Conservation (phyloP, 1,140 invertebrate species). For the Gyrodactylus salaris region DNA sequence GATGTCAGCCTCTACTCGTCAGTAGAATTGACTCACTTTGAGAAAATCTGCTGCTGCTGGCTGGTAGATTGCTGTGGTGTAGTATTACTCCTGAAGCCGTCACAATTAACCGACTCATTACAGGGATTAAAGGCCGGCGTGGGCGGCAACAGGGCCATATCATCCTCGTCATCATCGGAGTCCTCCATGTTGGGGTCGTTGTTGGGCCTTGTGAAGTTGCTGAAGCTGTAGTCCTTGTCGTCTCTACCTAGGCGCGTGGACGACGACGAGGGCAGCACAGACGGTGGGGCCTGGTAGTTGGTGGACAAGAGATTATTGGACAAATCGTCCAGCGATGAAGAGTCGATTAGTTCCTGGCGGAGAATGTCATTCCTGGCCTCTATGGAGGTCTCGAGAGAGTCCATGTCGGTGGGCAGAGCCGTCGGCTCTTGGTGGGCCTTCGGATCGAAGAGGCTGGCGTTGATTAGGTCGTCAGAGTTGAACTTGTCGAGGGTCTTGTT, state of each 20-base stretch:
- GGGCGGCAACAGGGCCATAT: neutral
- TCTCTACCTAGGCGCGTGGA: too few relatives aligned
- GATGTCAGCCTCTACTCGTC: too few relatives aligned
- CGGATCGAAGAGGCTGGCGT: neutral
- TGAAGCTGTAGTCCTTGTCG: neutral
- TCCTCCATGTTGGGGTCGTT: neutral
- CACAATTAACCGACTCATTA: too few relatives aligned
- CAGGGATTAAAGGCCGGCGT: neutral
- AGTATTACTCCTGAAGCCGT: too few relatives aligned
- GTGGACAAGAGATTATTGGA: too few relatives aligned
- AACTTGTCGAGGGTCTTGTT: neutral
- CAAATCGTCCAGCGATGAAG: neutral
- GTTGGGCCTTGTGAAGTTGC: neutral
- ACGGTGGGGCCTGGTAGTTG: too few relatives aligned
- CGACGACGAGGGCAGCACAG: too few relatives aligned
- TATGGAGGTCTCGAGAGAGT: neutral
- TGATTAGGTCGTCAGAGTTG: neutral
- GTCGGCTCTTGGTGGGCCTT: neutral
- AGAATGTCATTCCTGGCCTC: neutral
- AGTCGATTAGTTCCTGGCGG: neutral
- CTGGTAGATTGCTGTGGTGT: too few relatives aligned
- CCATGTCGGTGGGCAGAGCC: neutral
- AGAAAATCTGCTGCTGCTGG: too few relatives aligned
- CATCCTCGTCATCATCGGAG: neutral
- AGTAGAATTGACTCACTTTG: too few relatives aligned